phyloP scores from a whole-genome alignment of 2,797 vertebrate species.

The Pseudotriccus pelzelni region DNA sequence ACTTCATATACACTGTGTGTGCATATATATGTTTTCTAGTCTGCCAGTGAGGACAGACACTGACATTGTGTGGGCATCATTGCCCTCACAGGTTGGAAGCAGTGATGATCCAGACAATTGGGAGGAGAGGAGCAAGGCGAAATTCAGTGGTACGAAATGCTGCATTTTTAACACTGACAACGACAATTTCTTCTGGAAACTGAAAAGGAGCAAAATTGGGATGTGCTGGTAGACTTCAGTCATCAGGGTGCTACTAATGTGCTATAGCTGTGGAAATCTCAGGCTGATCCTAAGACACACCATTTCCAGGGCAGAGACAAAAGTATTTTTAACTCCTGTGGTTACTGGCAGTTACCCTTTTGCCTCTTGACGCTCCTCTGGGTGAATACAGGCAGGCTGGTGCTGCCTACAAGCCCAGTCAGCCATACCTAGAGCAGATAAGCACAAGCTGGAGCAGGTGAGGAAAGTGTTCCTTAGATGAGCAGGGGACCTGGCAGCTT shows the following conservation, averaged over 20 bases:
- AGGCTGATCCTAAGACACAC: neutral
- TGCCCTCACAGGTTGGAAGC: neutral
- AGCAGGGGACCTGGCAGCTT: conserved; percentile 23
- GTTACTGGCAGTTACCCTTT: neutral
- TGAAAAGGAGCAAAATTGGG: neutral
- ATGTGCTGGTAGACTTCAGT: neutral
- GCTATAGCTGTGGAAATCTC: neutral
- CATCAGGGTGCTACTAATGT: neutral
- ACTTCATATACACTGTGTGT: neutral
- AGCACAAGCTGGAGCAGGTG: neutral
- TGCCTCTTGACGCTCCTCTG: neutral
- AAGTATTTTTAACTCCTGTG: neutral
- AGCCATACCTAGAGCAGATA: neutral
- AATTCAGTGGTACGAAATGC: neutral
- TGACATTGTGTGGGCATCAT: neutral
- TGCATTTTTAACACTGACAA: neutral
- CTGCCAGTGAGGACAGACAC: neutral
- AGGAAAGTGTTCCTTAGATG: neutral
- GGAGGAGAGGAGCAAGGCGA: neutral
- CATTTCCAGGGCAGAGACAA: neutral
- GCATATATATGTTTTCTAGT: rapidly evolving
- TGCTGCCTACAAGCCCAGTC: neutral
- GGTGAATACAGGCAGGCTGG: neutral
- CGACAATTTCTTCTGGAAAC: neutral
- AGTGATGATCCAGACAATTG: neutral